Base-by-base conservation (phyloP, 2,797 vertebrate genomes). In the Setipinna tenuifilis region DNA sequence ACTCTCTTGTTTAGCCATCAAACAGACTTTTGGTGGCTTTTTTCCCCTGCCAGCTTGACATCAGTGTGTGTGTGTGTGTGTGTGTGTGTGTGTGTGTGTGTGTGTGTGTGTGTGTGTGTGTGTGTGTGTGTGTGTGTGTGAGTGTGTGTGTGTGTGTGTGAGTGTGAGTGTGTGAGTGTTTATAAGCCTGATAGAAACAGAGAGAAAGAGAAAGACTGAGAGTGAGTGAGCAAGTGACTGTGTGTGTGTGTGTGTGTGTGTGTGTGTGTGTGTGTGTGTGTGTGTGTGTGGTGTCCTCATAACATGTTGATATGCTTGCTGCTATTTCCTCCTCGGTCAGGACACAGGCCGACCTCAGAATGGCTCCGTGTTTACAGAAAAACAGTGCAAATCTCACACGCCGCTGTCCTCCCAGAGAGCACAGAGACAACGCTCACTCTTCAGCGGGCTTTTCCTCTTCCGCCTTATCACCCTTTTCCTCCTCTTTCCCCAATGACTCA, bases 111-210 rank as follows among this genome's bases (percentile, higher is more conserved):
- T 71, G 17, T 71, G 17, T 23, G 21, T 71, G 65, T 71, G 19
- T 71, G 65, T 71, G 19, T 71, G 41, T 54, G 80, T 82, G 87
- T 25, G 10, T 65, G 65, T 61, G 65, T 80, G 3, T 25, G 44
- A 2, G 50, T 81, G 80, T 82, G 80, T 54, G 80, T 82, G 80
- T 50, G 80, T 82, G 80, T 82, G 80, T 54, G 80, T 82, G 80
- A 21, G 80, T 41, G 80, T 82, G 80, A 19, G 80, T 19, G 78
- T 81, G 78, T 44, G 35, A 35, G 44, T 48, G 41, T 9, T 6
- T 80, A 5, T 21, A 17, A 17, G 57, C 16, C 0, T 1, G 82
- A 28, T 21, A 54, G 48, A 57, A 7, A 28, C 10, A 54, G 10
- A 19, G 48, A 54, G 46, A 28, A 35, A 57, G 23, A 57, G 2